Base-by-base conservation (phyloP, 2,888 invertebrate species). In the Tholera decimalis region DNA sequence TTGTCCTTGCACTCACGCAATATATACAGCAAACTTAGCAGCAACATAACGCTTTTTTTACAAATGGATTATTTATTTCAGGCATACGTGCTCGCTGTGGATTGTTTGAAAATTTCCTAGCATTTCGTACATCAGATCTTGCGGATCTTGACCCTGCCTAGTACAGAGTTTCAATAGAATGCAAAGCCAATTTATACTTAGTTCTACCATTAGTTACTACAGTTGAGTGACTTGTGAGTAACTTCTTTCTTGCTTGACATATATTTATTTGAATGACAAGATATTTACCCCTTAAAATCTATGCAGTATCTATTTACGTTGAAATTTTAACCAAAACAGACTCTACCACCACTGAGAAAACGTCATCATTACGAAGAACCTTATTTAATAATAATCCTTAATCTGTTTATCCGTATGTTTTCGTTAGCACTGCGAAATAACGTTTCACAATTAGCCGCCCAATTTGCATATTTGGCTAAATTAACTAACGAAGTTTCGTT, bases 401-500 rank as follows among this genome's bases (percentile, higher is more conserved):
- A 59, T 66, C 59, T 65, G 51, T 30, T 65, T 73, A 20, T 56
- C 33, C 8, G 35, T n/a, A 11, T 57, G 44, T 68, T 73, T 62
- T 50, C 59, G 30, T 26, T 37, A 59, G 58, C 41, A 50, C 33
- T 66, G 46, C 15, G 49, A 26, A 78, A 79, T 74, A 71, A 71
- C 63, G 37, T 66, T 71, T 51, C 50, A 46, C 63, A 80, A 72
- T 81, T 73, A 72, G 60, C 65, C 22, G 37, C 65, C 65, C 66
- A 78, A 80, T 80, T 81, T 82, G 71, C 78, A 82, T 75, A 50
- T 63, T 79, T 61, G 56, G 46, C 61, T 58, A 66, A 73, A 43
- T 61, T 75, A 69, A 49, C 47, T 41, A 61, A 65, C 62, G 18
- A 44, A 70, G 64, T 76, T 75, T 54, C 55, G 58, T 68, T 76